phyloP scores from a whole-genome alignment of 2,888 invertebrate species.

The Chrysopilus asiliformis region DNA sequence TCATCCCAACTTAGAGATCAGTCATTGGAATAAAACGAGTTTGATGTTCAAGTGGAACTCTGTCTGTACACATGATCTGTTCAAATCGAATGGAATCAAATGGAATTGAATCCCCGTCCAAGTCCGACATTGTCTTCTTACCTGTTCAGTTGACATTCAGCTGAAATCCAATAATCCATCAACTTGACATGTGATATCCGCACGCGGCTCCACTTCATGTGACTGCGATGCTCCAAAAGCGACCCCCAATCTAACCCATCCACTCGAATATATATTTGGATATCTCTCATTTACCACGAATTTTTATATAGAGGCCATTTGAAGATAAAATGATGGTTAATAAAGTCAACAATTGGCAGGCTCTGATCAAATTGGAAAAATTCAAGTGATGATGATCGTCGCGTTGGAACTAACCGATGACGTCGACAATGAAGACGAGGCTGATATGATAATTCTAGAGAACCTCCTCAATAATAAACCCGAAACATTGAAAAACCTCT shows the following conservation, averaged over 20 bases:
- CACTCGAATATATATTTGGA: not conserved
- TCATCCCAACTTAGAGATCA: conserved; percentile 7
- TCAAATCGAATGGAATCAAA: not conserved
- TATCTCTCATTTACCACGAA: conserved; percentile 2
- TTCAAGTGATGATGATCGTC: not conserved
- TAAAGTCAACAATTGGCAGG: too few relatives aligned
- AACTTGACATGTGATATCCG: conserved; percentile 6
- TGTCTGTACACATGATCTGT: not conserved
- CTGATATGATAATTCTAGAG: not conserved
- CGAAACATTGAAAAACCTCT: conserved; percentile 1
- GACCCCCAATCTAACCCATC: conserved; percentile 2
- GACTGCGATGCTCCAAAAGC: not conserved
- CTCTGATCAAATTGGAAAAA: too few relatives aligned
- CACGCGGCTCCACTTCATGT: not conserved
- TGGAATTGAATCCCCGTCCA: not conserved
- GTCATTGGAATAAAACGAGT: conserved; percentile 5
- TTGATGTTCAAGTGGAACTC: conserved; percentile 3
- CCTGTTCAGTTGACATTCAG: conserved; percentile 6
- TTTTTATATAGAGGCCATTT: conserved; percentile 4
- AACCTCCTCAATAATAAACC: conserved; percentile 2
- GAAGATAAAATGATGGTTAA: too few relatives aligned
- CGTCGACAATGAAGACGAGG: not conserved
- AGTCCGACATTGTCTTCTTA: conserved; percentile 4
- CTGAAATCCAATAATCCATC: conserved; percentile 8
- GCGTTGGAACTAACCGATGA: not conserved